Evolutionary conservation across 2,797 vertebrate species (phyloP).

Genomic region (Geotrypetes seraphini): DNA sequence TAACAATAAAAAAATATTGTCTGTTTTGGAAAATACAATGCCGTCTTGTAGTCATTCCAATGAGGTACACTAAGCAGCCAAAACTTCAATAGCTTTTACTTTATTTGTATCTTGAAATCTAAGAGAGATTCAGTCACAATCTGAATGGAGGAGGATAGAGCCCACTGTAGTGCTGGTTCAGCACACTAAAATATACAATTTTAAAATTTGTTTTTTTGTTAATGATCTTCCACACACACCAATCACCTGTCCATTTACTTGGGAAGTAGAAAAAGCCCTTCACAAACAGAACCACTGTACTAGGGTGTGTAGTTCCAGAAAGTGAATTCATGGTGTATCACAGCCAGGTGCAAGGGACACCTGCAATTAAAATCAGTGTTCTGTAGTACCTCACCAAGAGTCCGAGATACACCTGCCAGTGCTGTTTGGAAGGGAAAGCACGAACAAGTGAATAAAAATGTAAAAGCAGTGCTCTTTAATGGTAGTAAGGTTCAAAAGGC

Average conservation of each 20-base stretch:
- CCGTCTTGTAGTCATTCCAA: too few relatives aligned
- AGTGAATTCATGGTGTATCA: constrained; percentile 10
- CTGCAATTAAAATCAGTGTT: constrained; percentile 5
- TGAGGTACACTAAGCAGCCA: too few relatives aligned
- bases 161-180: constrained; percentile 73
- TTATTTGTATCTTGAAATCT: constrained; percentile 56
- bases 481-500: constrained; percentile 62
- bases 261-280: constrained; percentile 37
- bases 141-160: constrained; percentile 85
- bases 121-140: constrained; percentile 50
- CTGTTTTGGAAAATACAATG: too few relatives aligned
- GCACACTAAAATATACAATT: constrained; percentile 57
- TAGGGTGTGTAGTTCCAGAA: constrained; percentile 2
- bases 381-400: background rate
- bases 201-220: constrained; percentile 20
- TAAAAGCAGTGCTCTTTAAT: constrained; percentile 46
- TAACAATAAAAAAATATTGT: too few relatives aligned
- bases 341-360: background rate
- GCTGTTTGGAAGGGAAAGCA: constrained; percentile 23
- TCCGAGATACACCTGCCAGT: constrained; percentile 25
- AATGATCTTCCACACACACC: constrained; percentile 19
- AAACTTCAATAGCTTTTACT: too few relatives aligned
- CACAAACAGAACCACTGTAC: constrained; percentile 20
- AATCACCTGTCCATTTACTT: constrained; percentile 13
- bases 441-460: constrained; percentile 19